Evolutionary conservation across 2,113 vertebrate species (phyloP).

Genomic region (Chitala chitala): DNA sequence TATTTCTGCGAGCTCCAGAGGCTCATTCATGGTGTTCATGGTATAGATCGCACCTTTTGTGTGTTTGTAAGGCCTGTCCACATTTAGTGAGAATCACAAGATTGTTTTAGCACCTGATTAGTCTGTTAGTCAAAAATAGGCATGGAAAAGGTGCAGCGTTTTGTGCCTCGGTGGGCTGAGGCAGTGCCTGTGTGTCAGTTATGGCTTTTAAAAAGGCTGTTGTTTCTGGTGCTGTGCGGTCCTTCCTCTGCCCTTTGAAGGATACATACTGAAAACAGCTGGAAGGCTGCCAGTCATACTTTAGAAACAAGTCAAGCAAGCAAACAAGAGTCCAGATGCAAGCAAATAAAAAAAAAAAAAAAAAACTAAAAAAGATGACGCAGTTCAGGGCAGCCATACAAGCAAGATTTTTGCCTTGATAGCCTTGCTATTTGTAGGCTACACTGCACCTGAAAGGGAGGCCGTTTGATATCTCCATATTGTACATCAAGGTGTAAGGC

Average conservation of each 20-base stretch:
- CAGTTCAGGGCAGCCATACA: too few relatives aligned
- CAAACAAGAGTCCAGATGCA: slow-evolving; percentile 61
- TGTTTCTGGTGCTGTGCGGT: background rate
- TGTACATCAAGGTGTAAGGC: slow-evolving; percentile 39
- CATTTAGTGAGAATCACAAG: too few relatives aligned
- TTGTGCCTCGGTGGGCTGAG: too few relatives aligned
- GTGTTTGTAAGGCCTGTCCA: too few relatives aligned
- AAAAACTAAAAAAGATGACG: slow-evolving; percentile 60
- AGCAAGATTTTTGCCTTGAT: too few relatives aligned
- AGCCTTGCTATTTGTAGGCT: slow-evolving; percentile 48
- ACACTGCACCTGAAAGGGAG: slow-evolving; percentile 39
- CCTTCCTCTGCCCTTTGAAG: background rate
- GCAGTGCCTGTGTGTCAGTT: too few relatives aligned
- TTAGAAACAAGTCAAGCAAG: slow-evolving; percentile 64
- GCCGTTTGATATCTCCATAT: slow-evolving; percentile 47
- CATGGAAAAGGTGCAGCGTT: too few relatives aligned
- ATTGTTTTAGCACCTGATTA: too few relatives aligned
- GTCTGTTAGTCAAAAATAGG: too few relatives aligned
- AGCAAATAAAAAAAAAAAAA: slow-evolving; percentile 48
- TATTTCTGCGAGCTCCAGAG: too few relatives aligned
- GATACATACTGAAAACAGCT: slow-evolving; percentile 55
- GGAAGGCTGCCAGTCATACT: slow-evolving; percentile 53
- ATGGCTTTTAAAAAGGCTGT: slow-evolving; percentile 17
- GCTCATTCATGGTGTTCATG: too few relatives aligned
- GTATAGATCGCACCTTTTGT: too few relatives aligned